A percentile compares a stretch with the other conserved stretches of the same genome.
Conservation (phyloP, 2,797 vertebrate species). For the Bryconaethiops microstoma region DNA sequence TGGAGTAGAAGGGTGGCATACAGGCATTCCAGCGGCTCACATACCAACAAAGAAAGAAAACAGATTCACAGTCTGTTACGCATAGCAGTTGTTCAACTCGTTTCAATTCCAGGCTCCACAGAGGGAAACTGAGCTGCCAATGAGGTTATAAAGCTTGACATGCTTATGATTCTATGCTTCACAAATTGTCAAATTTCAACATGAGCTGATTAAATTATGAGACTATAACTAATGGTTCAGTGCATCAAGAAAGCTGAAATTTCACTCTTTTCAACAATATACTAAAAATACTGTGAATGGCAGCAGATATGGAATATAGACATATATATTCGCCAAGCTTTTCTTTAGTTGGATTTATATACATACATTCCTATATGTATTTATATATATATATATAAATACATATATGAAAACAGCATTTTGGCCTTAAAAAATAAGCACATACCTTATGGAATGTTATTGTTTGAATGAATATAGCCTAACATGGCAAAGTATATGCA, state of each 20-base stretch:
- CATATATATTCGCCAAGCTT: too few species aligned
- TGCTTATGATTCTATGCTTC: not conserved
- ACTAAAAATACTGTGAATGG: too few species aligned
- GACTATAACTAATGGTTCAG: too few species aligned
- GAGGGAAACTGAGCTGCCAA: conserved; percentile 19
- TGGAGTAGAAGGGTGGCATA: conserved; percentile 42
- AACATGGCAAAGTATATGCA: not conserved
- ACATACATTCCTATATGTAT: too few species aligned
- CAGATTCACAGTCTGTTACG: conserved; percentile 32
- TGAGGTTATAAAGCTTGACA: not conserved
- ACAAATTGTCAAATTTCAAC: not conserved
- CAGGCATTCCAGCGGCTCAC: conserved; percentile 44
- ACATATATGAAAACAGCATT: too few species aligned
- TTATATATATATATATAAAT: too few species aligned
- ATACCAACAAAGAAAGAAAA: conserved; percentile 1
- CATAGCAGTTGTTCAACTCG: conserved; percentile 15
- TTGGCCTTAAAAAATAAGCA: not conserved
- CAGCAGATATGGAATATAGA: not conserved
- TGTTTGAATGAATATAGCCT: not conserved
- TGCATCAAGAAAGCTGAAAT: too few species aligned
- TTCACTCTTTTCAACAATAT: too few species aligned
- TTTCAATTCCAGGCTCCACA: conserved; percentile 4
- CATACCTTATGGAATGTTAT: not conserved
- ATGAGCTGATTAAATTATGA: not conserved
- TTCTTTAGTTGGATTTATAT: too few species aligned